Conservation (phyloP, 1,140 invertebrate species). For the Drosophila lini region DNA sequence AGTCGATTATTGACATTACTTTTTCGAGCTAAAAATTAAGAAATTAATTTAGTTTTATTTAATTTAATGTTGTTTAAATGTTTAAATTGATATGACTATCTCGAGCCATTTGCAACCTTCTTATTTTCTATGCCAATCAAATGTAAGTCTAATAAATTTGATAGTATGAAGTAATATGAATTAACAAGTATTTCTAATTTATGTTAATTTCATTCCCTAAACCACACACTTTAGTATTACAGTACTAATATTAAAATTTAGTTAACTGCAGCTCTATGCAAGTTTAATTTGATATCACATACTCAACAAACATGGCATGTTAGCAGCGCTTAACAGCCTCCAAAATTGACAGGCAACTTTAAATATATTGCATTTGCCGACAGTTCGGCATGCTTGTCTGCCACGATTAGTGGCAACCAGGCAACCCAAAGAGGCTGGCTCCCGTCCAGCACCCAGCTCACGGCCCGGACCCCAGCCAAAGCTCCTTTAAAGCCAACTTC, state of each 20-base stretch:
- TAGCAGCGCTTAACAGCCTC: constrained; percentile 62
- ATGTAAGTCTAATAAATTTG: neutral
- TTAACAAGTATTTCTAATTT: neutral
- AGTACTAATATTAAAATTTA: constrained; percentile 7
- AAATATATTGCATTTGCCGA: constrained; percentile 61
- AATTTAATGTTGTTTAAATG: neutral
- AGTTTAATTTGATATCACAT: constrained; percentile 49
- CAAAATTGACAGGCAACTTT: constrained; percentile 59
- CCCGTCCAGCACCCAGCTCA: constrained; percentile 24
- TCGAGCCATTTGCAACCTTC: neutral
- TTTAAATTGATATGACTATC: neutral
- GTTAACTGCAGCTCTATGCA: constrained; percentile 1
- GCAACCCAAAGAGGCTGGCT: constrained; percentile 32
- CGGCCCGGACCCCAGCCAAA: neutral
- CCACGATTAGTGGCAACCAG: constrained; percentile 63
- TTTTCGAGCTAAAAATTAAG: neutral
- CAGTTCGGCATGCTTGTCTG: constrained; percentile 68
- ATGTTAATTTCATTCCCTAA: neutral
- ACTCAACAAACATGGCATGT: constrained; percentile 49
- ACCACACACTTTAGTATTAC: too few relatives aligned
- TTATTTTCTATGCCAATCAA: neutral
- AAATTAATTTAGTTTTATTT: neutral
- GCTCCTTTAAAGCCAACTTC: constrained; percentile 66
- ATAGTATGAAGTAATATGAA: neutral
- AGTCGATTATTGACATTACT: constrained; percentile 33